These are phyloP conservation scores for Grantiella picta DNA, from an alignment of 2,113 vertebrate genomes.

Conservation along the genomic window DNA sequence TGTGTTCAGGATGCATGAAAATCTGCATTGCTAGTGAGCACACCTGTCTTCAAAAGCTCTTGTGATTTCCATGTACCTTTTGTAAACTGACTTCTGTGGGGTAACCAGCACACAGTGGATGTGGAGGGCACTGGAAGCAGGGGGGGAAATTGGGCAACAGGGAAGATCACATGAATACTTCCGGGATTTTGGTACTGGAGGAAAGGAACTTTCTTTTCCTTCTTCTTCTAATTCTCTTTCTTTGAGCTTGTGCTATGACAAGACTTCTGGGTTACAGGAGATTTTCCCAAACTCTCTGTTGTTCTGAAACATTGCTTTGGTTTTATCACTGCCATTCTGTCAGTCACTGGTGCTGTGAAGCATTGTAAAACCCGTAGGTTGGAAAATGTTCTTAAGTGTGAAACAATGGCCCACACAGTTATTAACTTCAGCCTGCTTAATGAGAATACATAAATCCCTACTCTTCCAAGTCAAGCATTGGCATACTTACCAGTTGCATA, in stretches of 20 bases:
- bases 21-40: background rate
- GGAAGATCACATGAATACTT: background rate
- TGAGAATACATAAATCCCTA: background rate
- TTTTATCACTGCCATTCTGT: background rate
- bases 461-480: background rate
- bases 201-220: background rate
- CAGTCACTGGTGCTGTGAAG: background rate
- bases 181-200: background rate
- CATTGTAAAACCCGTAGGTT: background rate
- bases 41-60: background rate
- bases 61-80: fast-evolving
- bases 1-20: background rate
- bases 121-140: background rate
- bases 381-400: background rate
- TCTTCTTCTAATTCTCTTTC: background rate
- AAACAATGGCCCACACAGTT: background rate
- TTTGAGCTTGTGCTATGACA: background rate
- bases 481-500: background rate
- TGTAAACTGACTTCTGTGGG: background rate
- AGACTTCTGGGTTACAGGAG: background rate
- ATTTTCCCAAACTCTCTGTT: background rate
- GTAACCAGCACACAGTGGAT: background rate
- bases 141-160: background rate
- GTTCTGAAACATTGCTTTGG: background rate
- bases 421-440: background rate